These are phyloP conservation scores for Drosophila siamana DNA, from an alignment of 2,888 invertebrate genomes.

Conservation along the genomic window DNA sequence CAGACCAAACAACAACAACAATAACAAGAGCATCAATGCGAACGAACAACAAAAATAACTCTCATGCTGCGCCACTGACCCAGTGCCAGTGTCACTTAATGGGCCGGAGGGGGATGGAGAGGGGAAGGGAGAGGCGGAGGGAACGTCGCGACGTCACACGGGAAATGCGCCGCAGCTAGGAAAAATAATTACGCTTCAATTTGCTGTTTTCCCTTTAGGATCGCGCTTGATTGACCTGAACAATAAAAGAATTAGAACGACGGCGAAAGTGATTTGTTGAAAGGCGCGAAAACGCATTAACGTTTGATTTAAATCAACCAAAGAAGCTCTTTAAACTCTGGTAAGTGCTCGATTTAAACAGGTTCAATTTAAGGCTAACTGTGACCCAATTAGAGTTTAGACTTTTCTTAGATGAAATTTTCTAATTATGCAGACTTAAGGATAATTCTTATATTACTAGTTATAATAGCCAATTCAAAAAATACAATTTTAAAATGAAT, in stretches of 20 bases:
- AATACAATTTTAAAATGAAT: no score
- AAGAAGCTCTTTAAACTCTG: constrained; percentile 3
- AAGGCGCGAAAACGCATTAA: constrained; percentile 10
- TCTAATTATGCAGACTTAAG: no score
- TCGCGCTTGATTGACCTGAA: constrained; percentile 63
- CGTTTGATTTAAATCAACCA: constrained; percentile 9
- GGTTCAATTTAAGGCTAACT: background rate
- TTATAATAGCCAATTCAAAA: no score
- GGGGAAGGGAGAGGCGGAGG: background rate
- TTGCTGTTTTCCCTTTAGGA: constrained; percentile 67
- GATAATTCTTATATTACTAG: no score
- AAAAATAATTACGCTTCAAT: constrained; percentile 79
- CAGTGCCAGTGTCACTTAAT: constrained; percentile 72
- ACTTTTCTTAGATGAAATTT: no score
- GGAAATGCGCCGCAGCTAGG: constrained; percentile 74
- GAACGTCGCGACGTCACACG: constrained; percentile 56
- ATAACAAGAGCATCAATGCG: constrained; percentile 18
- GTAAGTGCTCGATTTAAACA: constrained; percentile 15
- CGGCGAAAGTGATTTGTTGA: constrained; percentile 36
- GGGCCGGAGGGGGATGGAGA: constrained; percentile 1
- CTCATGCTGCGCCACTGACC: constrained; percentile 74
- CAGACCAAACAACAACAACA: constrained; percentile 47
- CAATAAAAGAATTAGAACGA: constrained; percentile 42
- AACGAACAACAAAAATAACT: constrained; percentile 32
- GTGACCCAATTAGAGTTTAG: background rate